phyloP scores from a whole-genome alignment of 2,797 vertebrate species.

The Channa striata region DNA sequence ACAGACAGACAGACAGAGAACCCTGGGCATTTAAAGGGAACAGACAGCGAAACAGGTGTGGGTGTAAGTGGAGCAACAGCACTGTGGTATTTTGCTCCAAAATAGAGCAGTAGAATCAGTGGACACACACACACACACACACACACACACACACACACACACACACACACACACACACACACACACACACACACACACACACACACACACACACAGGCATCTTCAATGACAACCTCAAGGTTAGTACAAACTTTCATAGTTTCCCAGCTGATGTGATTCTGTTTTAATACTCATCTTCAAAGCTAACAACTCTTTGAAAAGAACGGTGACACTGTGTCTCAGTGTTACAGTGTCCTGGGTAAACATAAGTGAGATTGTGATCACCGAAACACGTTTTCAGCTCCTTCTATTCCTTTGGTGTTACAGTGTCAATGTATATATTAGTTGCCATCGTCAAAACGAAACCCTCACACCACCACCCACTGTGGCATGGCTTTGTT shows the following conservation, averaged over 20 bases:
- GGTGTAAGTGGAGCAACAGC: conserved; percentile 68
- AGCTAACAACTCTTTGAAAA: conserved; percentile 4
- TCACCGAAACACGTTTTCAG: conserved; percentile 48
- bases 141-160: conserved; percentile 17
- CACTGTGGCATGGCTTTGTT: conserved; percentile 13
- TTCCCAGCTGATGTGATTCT: conserved; percentile 7
- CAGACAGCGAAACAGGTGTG: conserved; percentile 68
- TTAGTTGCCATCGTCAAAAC: conserved; percentile 24
- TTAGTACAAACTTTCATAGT: conserved; percentile 34
- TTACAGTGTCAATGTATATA: conserved; percentile 22
- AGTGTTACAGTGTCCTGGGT: conserved; percentile 12
- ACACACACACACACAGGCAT: conserved; percentile 7
- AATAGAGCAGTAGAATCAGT: conserved; percentile 61
- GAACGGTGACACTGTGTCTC: background rate
- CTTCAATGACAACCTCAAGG: conserved; percentile 59
- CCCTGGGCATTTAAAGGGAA: conserved; percentile 38
- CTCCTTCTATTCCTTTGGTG: conserved; percentile 19
- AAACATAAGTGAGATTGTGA: conserved; percentile 41
- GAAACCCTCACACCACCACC: conserved; percentile 12
- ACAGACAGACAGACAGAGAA: background rate
- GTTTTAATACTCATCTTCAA: conserved; percentile 26
- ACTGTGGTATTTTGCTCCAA: conserved; percentile 53
- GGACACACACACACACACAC: conserved; percentile 23
- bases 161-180: conserved; percentile 6
- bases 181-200: conserved; percentile 32